A percentile compares a stretch with the other conserved stretches of the same genome.
Evolutionary conservation across 2,888 invertebrate genomes (phyloP).

Genomic region (Unio pictorum): DNA sequence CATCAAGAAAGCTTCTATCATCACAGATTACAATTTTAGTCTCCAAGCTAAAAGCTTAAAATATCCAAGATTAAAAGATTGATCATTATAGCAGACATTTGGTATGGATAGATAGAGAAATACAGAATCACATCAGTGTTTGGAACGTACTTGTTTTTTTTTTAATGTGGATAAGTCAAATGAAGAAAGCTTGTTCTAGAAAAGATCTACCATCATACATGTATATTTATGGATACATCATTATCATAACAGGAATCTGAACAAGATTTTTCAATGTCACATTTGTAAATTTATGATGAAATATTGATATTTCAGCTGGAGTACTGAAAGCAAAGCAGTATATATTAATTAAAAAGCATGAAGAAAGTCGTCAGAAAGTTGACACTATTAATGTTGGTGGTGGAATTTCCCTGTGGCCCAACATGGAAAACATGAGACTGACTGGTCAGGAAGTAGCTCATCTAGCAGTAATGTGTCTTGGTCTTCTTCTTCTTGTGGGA

Average conservation of each 20-base stretch:
- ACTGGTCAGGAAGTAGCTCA: conserved; percentile 39
- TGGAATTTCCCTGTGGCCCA: conserved; percentile 67
- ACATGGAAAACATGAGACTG: conserved; percentile 66
- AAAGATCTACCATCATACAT: no score
- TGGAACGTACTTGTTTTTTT: no score
- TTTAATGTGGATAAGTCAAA: no score
- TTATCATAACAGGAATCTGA: background rate
- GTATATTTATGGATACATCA: no score
- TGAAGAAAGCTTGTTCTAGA: no score
- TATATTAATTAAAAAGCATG: conserved; percentile 56
- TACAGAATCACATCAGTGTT: no score
- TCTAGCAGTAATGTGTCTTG: conserved; percentile 36
- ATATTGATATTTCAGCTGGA: background rate
- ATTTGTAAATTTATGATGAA: background rate
- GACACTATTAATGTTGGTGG: conserved; percentile 62
- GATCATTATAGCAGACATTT: no score
- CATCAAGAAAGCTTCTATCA: no score
- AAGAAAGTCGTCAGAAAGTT: conserved; percentile 49
- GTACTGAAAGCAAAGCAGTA: conserved; percentile 22
- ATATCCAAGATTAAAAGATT: no score
- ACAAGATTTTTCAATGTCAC: background rate
- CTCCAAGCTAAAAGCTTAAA: no score
- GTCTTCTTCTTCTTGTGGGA: conserved; percentile 27
- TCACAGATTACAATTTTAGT: no score
- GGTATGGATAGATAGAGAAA: no score